Base-by-base conservation (phyloP, 2,888 invertebrate species). In the Drosophila acutilabella region DNA sequence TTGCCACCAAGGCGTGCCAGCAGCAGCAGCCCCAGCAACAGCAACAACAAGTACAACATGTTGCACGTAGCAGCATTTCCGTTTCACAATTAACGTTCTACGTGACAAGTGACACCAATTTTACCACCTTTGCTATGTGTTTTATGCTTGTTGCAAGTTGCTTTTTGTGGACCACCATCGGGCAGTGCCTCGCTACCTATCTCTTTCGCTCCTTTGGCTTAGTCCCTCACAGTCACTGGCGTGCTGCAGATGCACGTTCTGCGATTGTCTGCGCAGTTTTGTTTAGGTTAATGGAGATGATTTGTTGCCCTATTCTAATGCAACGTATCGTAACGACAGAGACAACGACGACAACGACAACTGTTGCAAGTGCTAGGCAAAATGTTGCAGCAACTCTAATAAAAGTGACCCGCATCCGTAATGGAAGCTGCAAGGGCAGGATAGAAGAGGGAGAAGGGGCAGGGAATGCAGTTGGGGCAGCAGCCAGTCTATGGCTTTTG, bases 61-160 rank as follows among this genome's bases (percentile, higher is more conserved):
- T 71, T 40, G 74, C 73, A 79, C 67, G 75, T 79, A 76, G 79
- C 78, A 75, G 75, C 83, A 77, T 81, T 88, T 85, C 88, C 88
- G 84, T 82, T 81, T 85, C 81, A 83, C 85, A 89, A 90, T 89
- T 89, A 89, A 83, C 88, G 81, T 89, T 84, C 86, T 83, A 90
- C 88, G 89, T 87, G 89, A 87, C 89, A 90, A 88, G 90, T 89
- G 90, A 90, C 89, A 89, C 90, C 88, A 89, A 88, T 90, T 89
- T 89, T 90, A 89, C 88, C 89, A 89, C 89, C 90, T 89, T 74
- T 80, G 70, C 80, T 72, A 71, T 81, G 75, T 81, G 81, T 78
- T 81, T 75, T 74, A 77, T 78, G 83, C 72, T 69, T 36, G 33
- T 42, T 54, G 64, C 44, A 62, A 36, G 51, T 23, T 47, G 53